These are phyloP conservation scores for Agrotis exclamationis DNA, from an alignment of 2,888 invertebrate genomes.

Conservation along the genomic window DNA sequence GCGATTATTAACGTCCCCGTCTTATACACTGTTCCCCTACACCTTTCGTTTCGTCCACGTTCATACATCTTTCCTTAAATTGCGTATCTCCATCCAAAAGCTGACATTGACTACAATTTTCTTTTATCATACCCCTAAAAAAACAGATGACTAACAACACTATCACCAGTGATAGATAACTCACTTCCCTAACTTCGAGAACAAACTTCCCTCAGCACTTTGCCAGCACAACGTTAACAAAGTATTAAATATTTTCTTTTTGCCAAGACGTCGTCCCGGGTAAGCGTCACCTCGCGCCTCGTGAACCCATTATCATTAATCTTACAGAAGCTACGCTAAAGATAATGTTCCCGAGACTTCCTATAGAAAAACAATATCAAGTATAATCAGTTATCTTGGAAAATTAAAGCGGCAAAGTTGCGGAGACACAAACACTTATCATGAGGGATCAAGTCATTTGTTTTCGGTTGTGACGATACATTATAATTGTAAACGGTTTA, in stretches of 20 bases:
- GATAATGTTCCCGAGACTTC: constrained; percentile 82
- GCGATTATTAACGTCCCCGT: too few relatives aligned
- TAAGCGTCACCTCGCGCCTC: constrained; percentile 81
- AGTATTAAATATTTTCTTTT: constrained; percentile 81
- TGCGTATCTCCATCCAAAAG: too few relatives aligned
- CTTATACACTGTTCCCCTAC: too few relatives aligned
- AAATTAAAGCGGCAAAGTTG: constrained; percentile 69
- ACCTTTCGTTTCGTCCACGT: too few relatives aligned
- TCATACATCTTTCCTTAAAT: too few relatives aligned
- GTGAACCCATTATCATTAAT: constrained; percentile 87
- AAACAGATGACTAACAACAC: constrained; percentile 4
- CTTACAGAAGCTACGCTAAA: constrained; percentile 80
- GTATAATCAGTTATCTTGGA: constrained; percentile 73
- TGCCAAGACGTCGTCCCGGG: constrained; percentile 67
- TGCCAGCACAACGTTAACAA: constrained; percentile 68
- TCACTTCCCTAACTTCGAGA: constrained; percentile 31
- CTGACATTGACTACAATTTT: background rate
- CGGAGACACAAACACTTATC: constrained; percentile 62
- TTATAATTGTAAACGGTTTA: constrained; percentile 53
- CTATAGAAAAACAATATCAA: constrained; percentile 83
- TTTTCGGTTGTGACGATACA: constrained; percentile 52
- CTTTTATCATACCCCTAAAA: background rate
- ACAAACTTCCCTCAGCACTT: constrained; percentile 66
- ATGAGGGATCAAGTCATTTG: constrained; percentile 59
- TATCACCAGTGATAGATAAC: constrained; percentile 41